Evolutionary conservation across 2,797 vertebrate species (phyloP).

Genomic region (Apogon hyalosoma): DNA sequence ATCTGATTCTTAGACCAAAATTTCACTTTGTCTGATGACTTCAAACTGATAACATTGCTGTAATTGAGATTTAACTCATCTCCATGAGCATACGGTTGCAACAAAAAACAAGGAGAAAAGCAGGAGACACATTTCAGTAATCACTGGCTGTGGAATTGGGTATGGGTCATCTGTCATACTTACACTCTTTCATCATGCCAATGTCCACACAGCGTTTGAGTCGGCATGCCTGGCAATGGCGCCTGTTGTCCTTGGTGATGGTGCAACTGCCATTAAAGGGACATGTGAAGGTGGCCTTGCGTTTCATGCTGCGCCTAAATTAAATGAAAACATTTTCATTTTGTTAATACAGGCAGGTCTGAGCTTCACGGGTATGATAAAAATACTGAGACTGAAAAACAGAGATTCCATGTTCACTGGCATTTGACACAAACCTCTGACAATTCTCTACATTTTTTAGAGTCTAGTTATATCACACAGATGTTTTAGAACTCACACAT

Average conservation of each 20-base stretch:
- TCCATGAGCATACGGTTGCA: too few species aligned
- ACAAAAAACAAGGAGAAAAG: too few species aligned
- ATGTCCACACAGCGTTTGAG: slow-evolving; percentile 91
- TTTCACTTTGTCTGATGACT: too few species aligned
- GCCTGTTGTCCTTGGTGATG: slow-evolving; percentile 98
- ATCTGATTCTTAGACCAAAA: too few species aligned
- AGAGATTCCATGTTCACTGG: background rate
- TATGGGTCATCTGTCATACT: slow-evolving; percentile 83
- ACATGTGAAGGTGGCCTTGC: slow-evolving; percentile 93
- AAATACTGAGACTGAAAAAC: background rate
- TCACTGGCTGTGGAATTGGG: slow-evolving; percentile 15
- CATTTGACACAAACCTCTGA: background rate
- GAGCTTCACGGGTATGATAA: background rate
- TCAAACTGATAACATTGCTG: too few species aligned
- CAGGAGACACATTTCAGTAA: too few species aligned
- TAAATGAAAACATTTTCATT: slow-evolving; percentile 24
- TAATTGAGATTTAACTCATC: too few species aligned
- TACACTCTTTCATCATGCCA: slow-evolving; percentile 91
- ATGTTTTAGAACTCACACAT: background rate
- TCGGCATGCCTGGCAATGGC: slow-evolving; percentile 97
- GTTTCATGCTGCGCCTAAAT: slow-evolving; percentile 95
- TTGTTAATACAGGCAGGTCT: slow-evolving; percentile 19
- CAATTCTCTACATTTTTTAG: background rate
- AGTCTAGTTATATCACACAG: background rate
- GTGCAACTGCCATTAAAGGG: slow-evolving; percentile 93